Base-by-base conservation (phyloP, 2,888 invertebrate genomes). In the Thereva nobilitata region DNA sequence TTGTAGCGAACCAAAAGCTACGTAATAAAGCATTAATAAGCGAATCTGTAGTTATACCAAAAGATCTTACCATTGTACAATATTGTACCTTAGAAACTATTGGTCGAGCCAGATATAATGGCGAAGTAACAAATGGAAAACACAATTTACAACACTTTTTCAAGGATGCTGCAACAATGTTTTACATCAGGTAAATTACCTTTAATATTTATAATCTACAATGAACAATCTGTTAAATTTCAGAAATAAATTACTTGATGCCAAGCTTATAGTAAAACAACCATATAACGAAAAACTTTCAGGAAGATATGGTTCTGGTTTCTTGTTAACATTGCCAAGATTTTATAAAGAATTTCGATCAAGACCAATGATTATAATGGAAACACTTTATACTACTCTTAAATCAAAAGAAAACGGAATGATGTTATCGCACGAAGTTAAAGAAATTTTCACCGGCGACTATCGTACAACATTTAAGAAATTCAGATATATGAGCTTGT, bases 41-140 rank as follows among this genome's bases (percentile, higher is more conserved):
- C 7, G 79, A 81, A 1, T 77, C 84, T 67, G 78, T 74, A 5
- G 66, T 84, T 2, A 76, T 76, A n/a, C 76, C 79, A 6, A 75
- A 83, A 1, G 84, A 85, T 42, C 72, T 89, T 8, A 81, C 81
- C 4, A 73, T 82, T 4, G 76, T 83, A n/a, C 86, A 87, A 68
- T 93, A 89, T 75, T 87, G 89, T 72, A 80, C 92, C 42, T 79
- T 92, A 67, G 93, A 93, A 79, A 80, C 87, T 73, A 87, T 93
- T 42, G 93, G 89, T 1, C 84, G 91, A 68, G 80, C 89, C 0
- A 83, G 92, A 44, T 83, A 83, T 70, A 84, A 85, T 71, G 91
- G 93, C 0, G 89, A 90, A 79, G 81, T 87, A 4, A 89, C 90
- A 0, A 84, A 86, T 64, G 89, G 89, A 7, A 85, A 84, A 68